These are phyloP conservation scores for Heterochromis multidens DNA, from an alignment of 2,113 vertebrate species.

Conservation along the genomic window DNA sequence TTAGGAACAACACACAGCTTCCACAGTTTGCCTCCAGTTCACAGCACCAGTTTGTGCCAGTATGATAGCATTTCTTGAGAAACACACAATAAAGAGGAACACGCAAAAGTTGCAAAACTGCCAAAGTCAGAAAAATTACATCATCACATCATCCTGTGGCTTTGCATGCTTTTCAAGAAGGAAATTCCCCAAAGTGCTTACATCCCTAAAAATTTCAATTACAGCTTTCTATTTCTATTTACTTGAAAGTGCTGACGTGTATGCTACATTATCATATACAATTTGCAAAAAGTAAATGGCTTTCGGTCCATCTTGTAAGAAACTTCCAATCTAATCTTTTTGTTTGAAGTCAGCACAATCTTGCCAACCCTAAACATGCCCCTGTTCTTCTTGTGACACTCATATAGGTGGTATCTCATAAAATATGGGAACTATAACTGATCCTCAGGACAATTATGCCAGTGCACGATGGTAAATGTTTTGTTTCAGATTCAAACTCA, in stretches of 20 bases:
- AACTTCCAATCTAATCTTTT: not conserved
- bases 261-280: not conserved
- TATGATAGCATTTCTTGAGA: not conserved
- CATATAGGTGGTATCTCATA: not conserved
- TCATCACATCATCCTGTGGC: not conserved
- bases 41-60: not conserved
- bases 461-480: not conserved
- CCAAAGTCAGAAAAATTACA: not conserved
- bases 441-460: not conserved
- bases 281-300: not conserved
- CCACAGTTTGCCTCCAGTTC: not conserved
- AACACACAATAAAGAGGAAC: conserved; percentile 18
- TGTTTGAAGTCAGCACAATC: not conserved
- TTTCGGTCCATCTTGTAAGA: not conserved
- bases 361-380: not conserved
- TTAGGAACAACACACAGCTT: not conserved
- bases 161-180: not conserved
- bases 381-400: not conserved
- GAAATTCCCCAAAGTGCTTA: conserved; percentile 27
- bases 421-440: not conserved
- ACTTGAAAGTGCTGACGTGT: not conserved
- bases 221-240: not conserved
- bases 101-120: conserved; percentile 26
- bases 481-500: conserved; percentile 2
- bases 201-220: not conserved